phyloP scores from a whole-genome alignment of 2,888 invertebrate species.

The Smittia aterrima region DNA sequence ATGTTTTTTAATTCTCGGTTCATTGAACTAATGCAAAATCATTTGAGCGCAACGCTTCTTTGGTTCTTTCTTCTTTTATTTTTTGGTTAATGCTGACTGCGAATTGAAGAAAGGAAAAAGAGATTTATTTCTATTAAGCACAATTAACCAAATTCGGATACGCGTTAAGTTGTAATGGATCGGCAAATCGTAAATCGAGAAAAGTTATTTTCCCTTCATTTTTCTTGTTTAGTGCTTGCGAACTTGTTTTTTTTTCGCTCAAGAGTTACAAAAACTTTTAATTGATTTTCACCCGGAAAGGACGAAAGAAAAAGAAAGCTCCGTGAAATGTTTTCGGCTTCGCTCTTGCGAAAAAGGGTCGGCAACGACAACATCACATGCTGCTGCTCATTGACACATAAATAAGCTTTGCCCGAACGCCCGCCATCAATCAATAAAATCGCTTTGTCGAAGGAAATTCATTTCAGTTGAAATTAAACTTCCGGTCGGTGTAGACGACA shows the following conservation, averaged over 20 bases:
- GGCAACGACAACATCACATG: not conserved
- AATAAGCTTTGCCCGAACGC: not conserved
- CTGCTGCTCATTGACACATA: conserved; percentile 10
- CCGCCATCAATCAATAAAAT: not conserved
- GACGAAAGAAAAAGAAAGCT: not conserved
- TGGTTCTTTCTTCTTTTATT: not conserved
- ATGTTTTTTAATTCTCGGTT: not conserved
- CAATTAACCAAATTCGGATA: not conserved
- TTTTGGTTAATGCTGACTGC: not conserved
- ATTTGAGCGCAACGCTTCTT: not conserved
- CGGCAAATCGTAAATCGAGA: not conserved
- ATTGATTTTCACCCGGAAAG: conserved; percentile 6
- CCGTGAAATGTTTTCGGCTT: not conserved
- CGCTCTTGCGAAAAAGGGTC: conserved; percentile 1
- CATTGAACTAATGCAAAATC: conserved; percentile 5
- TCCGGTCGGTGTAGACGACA: conserved; percentile 1
- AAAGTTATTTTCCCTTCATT: not conserved
- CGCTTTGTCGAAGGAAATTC: not conserved
- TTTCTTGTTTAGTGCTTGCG: not conserved
- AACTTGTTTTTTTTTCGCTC: not conserved
- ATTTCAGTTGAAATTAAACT: conserved; percentile 13
- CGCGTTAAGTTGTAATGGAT: not conserved
- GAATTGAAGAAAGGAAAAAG: not conserved
- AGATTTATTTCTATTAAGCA: conserved; percentile 13
- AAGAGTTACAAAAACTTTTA: conserved; percentile 1